Evolutionary conservation across 2,797 vertebrate genomes (phyloP).

Genomic region (Clarias fuscus): DNA sequence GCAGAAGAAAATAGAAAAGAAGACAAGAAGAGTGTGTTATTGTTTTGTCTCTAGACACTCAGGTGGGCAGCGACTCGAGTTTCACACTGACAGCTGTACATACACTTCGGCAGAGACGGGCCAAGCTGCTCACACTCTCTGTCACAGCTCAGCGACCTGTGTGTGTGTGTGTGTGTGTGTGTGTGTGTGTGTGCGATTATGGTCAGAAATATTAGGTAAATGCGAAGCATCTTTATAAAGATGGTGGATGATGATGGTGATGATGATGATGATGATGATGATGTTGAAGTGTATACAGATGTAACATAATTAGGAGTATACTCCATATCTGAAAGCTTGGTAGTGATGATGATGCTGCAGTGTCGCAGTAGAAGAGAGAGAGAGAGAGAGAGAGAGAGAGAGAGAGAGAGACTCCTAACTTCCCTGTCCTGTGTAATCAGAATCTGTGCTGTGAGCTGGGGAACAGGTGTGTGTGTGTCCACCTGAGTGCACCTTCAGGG

Average conservation of each 20-base stretch:
- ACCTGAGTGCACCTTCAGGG: slow-evolving; percentile 55
- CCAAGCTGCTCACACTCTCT: slow-evolving; percentile 48
- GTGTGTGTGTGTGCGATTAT: slow-evolving; percentile 27
- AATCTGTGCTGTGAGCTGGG: slow-evolving; percentile 64
- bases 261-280: background rate
- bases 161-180: slow-evolving; percentile 44
- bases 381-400: background rate
- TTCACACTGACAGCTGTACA: slow-evolving; percentile 62
- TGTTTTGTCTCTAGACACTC: slow-evolving; percentile 57
- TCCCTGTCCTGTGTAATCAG: slow-evolving; percentile 59
- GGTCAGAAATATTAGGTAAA: background rate
- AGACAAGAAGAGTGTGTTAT: slow-evolving; percentile 39
- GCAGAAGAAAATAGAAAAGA: background rate
- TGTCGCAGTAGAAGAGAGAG: background rate
- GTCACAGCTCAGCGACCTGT: slow-evolving; percentile 41
- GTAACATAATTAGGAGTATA: background rate
- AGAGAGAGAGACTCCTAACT: slow-evolving; percentile 9
- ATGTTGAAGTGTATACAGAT: background rate
- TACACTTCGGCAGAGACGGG: slow-evolving; percentile 43
- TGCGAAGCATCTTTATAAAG: background rate
- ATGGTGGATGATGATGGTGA: background rate
- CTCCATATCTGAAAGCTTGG: background rate
- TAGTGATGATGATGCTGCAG: background rate
- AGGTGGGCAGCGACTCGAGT: slow-evolving; percentile 58
- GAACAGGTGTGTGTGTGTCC: slow-evolving; percentile 57